Evolutionary conservation across 1,140 invertebrate genomes (phyloP).

Genomic region (Hermetia illucens): DNA sequence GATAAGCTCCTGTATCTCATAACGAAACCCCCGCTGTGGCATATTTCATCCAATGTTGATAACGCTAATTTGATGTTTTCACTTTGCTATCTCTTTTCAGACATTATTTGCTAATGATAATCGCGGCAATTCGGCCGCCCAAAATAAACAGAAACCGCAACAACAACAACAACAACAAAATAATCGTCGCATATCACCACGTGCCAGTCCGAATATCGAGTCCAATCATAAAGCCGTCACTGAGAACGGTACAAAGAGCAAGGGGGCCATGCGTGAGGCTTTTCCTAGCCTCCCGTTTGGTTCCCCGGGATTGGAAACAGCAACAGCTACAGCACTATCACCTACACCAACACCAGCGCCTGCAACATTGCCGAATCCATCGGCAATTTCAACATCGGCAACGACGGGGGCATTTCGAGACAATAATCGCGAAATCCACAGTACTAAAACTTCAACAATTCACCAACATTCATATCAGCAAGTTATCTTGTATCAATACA

Average conservation of each 20-base stretch:
- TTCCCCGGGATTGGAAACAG: constrained; percentile 3
- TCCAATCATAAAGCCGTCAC: background rate
- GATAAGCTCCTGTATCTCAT: too few relatives aligned
- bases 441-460: background rate
- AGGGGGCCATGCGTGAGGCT: constrained; percentile 7
- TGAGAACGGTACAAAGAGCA: constrained; percentile 3
- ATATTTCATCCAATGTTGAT: too few relatives aligned
- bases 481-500: background rate
- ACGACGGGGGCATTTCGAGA: background rate
- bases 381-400: background rate
- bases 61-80: too few relatives aligned
- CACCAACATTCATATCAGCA: background rate
- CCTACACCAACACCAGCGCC: background rate
- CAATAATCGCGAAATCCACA: background rate
- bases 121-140: background rate
- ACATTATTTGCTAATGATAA: constrained; percentile 6
- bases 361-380: background rate
- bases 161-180: background rate
- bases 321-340: background rate
- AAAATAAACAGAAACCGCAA: background rate
- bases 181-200: background rate
- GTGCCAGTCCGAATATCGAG: background rate
- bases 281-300: constrained; percentile 7
- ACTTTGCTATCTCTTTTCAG: constrained; percentile 1
- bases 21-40: too few relatives aligned